Base-by-base conservation (phyloP, 2,888 invertebrate genomes). In the Meghimatium bilineatum region DNA sequence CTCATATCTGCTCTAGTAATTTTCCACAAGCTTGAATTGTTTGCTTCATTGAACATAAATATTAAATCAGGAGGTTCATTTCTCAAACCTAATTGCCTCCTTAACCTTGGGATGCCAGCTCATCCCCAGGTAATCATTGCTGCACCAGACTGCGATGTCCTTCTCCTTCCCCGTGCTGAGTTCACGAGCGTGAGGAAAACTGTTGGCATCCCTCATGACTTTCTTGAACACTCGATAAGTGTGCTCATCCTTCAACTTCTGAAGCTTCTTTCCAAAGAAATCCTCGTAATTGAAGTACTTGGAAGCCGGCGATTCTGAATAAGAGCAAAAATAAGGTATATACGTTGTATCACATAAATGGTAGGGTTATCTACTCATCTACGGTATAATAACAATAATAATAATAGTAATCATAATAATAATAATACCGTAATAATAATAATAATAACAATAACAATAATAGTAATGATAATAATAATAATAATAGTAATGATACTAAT, bases 121-220 rank as follows among this genome's bases (percentile, higher is more conserved):
- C 95, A 98, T 97, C 38, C 99, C 99, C 82, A 99, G 95, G 94
- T 99, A 99, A 94, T 99, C 99, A 93, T 99, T 99, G 80, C 98
- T 98, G 94, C 99, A 99, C 99, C 99, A 99, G 29, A 99, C 98
- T 5, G 97, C 97, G 87, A 99, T 97, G 20, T 96, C 96, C 82
- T 96, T 96, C 92, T 96, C 96, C 92, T 96, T 96, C 0, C 96
- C 96, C 1, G 88, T 86, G 0, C 96, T 95, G 91, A 97, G 97
- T 92, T 98, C 99, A 89, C 96, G 94, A 0, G 98, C 99, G 86
- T 95, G 95, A 2, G 99, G 99, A 93, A 98, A 99, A 66, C 95
- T 95, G 0, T 96, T 95, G 6, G 97, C 98, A 86, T 97, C 94
- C 0, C 99, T 96, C 91, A 97, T 97, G 1, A 99, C 98, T 93